Evolutionary conservation across 2,797 vertebrate species (phyloP), one percentile per base, ranked within the genome.

Genomic region (Xiphorhynchus erythropygius): DNA sequence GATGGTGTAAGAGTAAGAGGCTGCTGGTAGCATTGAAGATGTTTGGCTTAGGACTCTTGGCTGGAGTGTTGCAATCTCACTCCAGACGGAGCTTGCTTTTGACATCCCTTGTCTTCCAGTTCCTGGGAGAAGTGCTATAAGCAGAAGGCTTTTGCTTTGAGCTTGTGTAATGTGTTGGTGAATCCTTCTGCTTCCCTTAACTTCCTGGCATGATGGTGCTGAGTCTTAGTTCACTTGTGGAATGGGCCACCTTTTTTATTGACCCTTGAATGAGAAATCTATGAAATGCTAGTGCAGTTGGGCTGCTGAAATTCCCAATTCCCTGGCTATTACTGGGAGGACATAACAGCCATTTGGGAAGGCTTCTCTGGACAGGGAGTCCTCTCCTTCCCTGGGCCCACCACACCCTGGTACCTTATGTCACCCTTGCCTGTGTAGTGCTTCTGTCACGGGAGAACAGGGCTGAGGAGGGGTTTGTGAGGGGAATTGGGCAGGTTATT

Each of bases 401-500:
- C 15, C 71, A 11, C 22, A 33, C n/a, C 52, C 52, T 5, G 49
- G 0, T 6, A 22, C 41, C 15, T 50, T 1, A 0, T 4, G 64
- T 37, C 8, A 4, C 2, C 27, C n/a, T 67, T 2, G 1, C 1
- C 18, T 21, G 17, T 0, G 0, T 4, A 4, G 16, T 50, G 25
- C 73, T 77, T 23, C 57, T 63, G 63, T 27, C 44, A 2, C 18
- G 57, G 62, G 27, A 37, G 67, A 22, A 1, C 4, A 24, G 42
- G 18, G 17, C 18, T 0, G 33, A n/a, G 68, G 27, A 53, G 39
- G 25, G 18, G 2, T 41, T 33, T 7, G 3, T 6, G 18, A 18
- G 37, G n/a, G 44, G 23, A 65, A 11, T 3, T 1, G 5, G 49
- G n/a, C 67, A 55, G 69, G 13, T 76, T 55, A 10, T 30, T 69